These are phyloP conservation scores for Nebria salina DNA, from an alignment of 2,888 invertebrate genomes.

Conservation along the genomic window DNA sequence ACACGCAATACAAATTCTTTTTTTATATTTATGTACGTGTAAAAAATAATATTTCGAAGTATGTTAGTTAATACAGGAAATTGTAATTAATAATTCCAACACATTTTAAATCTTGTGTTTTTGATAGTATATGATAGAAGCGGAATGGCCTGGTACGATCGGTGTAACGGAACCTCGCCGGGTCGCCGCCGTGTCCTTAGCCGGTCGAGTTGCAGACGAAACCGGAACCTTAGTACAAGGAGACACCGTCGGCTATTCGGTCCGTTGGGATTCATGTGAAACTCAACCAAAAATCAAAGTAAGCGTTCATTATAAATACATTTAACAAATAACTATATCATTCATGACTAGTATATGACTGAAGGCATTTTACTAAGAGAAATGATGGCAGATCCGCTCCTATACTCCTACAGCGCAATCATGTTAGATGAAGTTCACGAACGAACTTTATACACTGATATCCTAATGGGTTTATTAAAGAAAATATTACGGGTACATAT, in stretches of 20 bases:
- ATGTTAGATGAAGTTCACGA: slow-evolving; percentile 97
- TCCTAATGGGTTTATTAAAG: slow-evolving; percentile 91
- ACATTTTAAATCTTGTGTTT: neutral
- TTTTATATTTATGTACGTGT: no score
- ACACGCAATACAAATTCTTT: no score
- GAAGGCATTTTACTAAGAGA: slow-evolving; percentile 95
- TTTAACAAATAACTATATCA: neutral
- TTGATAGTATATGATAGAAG: slow-evolving; percentile 85
- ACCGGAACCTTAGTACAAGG: slow-evolving; percentile 79
- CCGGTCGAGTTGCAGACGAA: slow-evolving; percentile 90
- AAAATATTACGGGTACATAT: slow-evolving; percentile 80
- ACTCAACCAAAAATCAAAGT: slow-evolving; percentile 79
- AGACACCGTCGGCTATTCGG: slow-evolving; percentile 83
- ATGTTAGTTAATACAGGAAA: no score
- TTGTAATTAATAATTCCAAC: neutral
- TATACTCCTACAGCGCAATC: slow-evolving; percentile 87
- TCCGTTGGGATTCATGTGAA: slow-evolving; percentile 78
- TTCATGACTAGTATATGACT: slow-evolving; percentile 82
- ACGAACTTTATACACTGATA: slow-evolving; percentile 90
- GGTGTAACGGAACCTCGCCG: slow-evolving; percentile 93
- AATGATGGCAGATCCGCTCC: slow-evolving; percentile 93
- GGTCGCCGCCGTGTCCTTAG: slow-evolving; percentile 88
- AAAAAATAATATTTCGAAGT: no score
- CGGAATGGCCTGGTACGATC: slow-evolving; percentile 85
- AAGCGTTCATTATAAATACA: slow-evolving; percentile 50